These are phyloP conservation scores for Tauraco hartlaubi DNA, from an alignment of 2,797 vertebrate genomes.

Conservation along the genomic window DNA sequence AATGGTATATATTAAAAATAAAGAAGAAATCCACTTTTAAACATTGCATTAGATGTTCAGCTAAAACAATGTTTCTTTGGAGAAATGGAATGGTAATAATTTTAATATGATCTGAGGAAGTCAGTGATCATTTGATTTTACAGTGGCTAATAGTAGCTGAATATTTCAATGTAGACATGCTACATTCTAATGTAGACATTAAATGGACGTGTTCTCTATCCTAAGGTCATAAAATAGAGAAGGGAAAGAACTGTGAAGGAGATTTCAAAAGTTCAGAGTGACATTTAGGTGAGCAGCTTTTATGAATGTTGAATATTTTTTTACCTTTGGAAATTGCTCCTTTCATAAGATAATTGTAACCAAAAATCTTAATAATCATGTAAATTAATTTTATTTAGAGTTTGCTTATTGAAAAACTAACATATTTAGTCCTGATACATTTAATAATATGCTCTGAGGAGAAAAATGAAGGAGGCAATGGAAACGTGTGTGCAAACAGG, in stretches of 20 bases:
- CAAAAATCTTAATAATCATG: neutral
- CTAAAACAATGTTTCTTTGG: neutral
- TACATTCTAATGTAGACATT: neutral
- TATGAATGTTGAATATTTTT: neutral
- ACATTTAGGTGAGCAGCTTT: neutral
- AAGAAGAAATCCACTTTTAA: neutral
- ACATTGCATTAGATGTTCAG: neutral
- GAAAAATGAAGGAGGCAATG: neutral
- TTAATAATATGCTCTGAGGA: neutral
- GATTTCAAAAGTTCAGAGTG: slow-evolving; percentile 4
- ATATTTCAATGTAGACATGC: neutral
- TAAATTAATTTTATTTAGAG: neutral
- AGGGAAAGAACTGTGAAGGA: neutral
- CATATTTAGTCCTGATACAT: neutral
- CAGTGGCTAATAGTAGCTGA: neutral
- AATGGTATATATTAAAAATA: neutral
- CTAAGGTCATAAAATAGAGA: neutral
- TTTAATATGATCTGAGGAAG: neutral
- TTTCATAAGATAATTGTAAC: neutral
- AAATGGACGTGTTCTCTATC: neutral
- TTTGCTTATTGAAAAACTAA: neutral
- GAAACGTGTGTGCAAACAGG: neutral
- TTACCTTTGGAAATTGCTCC: neutral
- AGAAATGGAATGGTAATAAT: neutral
- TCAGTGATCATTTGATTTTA: neutral